phyloP scores from a whole-genome alignment of 2,113 vertebrate genomes.

The Tretioscincus oriximinensis region DNA sequence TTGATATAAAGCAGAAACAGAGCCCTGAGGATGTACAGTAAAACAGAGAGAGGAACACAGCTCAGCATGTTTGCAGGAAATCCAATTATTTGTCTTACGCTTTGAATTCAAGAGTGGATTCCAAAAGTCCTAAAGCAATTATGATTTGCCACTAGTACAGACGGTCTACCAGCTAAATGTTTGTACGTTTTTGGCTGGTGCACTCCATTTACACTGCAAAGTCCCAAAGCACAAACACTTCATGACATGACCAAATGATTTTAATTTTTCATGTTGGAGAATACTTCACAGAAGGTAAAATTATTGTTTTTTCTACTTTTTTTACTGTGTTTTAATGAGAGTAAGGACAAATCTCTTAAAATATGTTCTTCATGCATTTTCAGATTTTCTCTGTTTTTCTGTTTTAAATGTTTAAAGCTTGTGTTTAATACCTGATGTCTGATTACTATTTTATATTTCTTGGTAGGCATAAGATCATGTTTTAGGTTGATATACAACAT shows the following conservation, averaged over 20 bases:
- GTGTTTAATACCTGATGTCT: neutral
- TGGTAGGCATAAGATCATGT: neutral
- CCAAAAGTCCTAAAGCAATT: constrained; percentile 84
- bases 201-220: constrained; percentile 46
- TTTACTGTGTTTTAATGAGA: constrained; percentile 5
- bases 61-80: constrained; percentile 87
- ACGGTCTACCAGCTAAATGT: constrained; percentile 68
- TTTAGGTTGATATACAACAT: neutral
- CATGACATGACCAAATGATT: constrained; percentile 55
- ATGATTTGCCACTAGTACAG: constrained; percentile 67
- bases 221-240: constrained; percentile 56
- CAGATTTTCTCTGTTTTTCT: neutral
- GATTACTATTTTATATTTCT: neutral
- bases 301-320: constrained; percentile 25
- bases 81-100: constrained; percentile 85
- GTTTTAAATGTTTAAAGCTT: neutral
- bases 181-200: constrained; percentile 70
- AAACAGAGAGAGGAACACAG: constrained; percentile 79
- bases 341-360: neutral
- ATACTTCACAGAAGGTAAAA: constrained; percentile 19
- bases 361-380: neutral
- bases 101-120: constrained; percentile 84
- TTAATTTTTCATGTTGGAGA: constrained; percentile 55
- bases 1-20: constrained; percentile 70
- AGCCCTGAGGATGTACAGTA: constrained; percentile 77